These are phyloP conservation scores for Penelope pileata DNA, from an alignment of 2,113 vertebrate species.

Conservation along the genomic window DNA sequence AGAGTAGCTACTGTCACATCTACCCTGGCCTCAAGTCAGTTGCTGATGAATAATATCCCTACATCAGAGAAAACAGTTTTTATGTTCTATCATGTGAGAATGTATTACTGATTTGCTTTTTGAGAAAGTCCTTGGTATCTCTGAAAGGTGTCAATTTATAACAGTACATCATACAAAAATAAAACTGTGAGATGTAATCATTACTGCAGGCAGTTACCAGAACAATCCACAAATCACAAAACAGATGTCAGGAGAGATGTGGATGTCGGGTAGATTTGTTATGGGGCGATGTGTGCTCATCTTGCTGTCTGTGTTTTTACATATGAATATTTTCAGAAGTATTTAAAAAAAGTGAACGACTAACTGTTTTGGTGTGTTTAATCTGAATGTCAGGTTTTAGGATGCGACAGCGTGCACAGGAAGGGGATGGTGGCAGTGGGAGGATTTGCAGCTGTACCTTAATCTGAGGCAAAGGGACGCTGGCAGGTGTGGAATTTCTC, in stretches of 20 bases:
- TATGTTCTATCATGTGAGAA: neutral
- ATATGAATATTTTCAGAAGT: neutral
- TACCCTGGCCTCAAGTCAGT: neutral
- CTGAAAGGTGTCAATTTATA: neutral
- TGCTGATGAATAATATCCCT: too few relatives aligned
- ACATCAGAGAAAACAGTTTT: neutral
- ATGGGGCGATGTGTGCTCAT: accelerated
- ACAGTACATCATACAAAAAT: neutral
- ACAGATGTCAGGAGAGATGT: neutral
- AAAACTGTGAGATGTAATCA: neutral
- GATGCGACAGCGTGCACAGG: accelerated
- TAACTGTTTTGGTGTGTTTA: neutral
- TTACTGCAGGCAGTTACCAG: neutral
- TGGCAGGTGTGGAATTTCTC: neutral
- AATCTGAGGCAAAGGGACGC: neutral
- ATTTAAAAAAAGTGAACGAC: neutral
- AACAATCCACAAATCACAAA: too few relatives aligned
- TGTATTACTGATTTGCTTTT: neutral
- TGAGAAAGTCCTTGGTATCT: too few relatives aligned
- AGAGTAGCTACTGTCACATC: neutral
- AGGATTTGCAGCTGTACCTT: neutral
- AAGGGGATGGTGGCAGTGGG: neutral
- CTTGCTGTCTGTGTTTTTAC: neutral
- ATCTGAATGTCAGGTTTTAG: neutral
- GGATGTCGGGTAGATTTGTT: neutral